Evolutionary conservation across 2,888 invertebrate species (phyloP).

Genomic region (Luffia ferchaultella): DNA sequence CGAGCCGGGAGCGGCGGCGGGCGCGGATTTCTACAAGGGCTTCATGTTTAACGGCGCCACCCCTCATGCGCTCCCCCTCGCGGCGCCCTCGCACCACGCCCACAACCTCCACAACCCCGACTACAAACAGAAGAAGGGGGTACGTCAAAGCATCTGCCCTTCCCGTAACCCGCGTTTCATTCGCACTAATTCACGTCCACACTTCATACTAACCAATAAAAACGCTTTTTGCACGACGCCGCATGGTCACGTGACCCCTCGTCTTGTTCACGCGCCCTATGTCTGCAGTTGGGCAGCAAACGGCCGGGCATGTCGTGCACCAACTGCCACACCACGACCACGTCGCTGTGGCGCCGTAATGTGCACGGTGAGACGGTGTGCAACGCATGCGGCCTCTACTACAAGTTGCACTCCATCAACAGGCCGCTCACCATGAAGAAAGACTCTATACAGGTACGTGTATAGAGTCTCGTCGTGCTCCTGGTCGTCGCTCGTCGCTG

Average conservation of each 20-base stretch:
- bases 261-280: slow-evolving; percentile 1
- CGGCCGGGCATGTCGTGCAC: slow-evolving; percentile 84
- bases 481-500: too few species aligned
- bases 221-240: neutral
- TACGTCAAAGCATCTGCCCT: slow-evolving; percentile 30
- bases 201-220: slow-evolving; percentile 9
- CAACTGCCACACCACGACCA: slow-evolving; percentile 90
- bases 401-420: slow-evolving; percentile 89
- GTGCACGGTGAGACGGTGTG: slow-evolving; percentile 95
- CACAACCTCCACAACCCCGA: slow-evolving; percentile 40
- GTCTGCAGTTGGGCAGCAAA: slow-evolving; percentile 68
- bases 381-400: slow-evolving; percentile 98
- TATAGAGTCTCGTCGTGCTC: too few species aligned
- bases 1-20: slow-evolving; percentile 79
- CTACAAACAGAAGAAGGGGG: slow-evolving; percentile 65
- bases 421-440: slow-evolving; percentile 88
- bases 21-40: slow-evolving; percentile 88
- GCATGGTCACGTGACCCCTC: neutral
- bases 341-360: slow-evolving; percentile 80
- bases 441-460: slow-evolving; percentile 53
- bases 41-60: slow-evolving; percentile 76
- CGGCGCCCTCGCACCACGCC: slow-evolving; percentile 23
- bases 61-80: slow-evolving; percentile 25
- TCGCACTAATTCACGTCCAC: slow-evolving; percentile 14
- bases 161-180: slow-evolving; percentile 14